These are phyloP conservation scores for Cancer borealis DNA, from an alignment of 2,888 invertebrate species.

Conservation along the genomic window DNA sequence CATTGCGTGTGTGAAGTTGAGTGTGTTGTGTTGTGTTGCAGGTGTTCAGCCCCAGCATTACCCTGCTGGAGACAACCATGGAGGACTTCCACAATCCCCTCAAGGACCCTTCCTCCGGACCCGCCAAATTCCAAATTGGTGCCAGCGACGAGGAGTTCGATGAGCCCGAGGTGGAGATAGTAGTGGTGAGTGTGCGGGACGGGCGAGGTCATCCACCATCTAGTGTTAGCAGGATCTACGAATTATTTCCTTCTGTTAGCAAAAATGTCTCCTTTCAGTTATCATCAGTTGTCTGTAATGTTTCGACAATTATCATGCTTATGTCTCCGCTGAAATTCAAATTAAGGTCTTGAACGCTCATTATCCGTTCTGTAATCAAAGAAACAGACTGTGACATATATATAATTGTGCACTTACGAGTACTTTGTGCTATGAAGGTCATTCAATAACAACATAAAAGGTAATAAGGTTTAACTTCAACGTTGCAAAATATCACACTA, in stretches of 20 bases:
- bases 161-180: constrained; percentile 50
- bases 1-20: neutral
- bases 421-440: neutral
- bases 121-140: constrained; percentile 71
- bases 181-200: neutral
- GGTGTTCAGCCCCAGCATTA: constrained; percentile 67
- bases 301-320: too few relatives aligned
- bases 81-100: constrained; percentile 38
- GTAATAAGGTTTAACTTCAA: neutral
- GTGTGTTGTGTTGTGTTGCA: constrained; percentile 39
- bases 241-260: too few relatives aligned
- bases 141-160: constrained; percentile 71
- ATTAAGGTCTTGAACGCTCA: too few relatives aligned
- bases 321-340: too few relatives aligned
- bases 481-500: neutral
- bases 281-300: too few relatives aligned
- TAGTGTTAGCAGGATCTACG: neutral
- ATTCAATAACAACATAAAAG: neutral
- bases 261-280: too few relatives aligned
- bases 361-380: too few relatives aligned
- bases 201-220: too few relatives aligned
- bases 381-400: too few relatives aligned
- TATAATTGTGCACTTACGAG: neutral
- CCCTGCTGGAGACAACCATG: constrained; percentile 59
- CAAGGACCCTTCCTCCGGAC: constrained; percentile 28